These are phyloP conservation scores for Phlogophora meticulosa DNA, from an alignment of 2,888 invertebrate genomes.

Conservation along the genomic window DNA sequence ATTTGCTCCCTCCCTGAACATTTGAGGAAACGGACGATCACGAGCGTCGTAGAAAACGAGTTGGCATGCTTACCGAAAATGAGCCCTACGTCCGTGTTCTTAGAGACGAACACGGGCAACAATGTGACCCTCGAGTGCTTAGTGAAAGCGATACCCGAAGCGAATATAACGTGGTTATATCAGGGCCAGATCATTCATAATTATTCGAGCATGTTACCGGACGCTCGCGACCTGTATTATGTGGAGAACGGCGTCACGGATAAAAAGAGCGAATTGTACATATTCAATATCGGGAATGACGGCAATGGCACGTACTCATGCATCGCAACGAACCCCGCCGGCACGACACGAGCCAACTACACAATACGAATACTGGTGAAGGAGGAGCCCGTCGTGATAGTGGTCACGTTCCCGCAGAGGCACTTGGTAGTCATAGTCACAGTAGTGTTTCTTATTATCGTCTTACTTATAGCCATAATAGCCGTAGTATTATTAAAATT, in stretches of 20 bases:
- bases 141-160: slow-evolving; percentile 95
- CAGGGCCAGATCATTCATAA: slow-evolving; percentile 95
- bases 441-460: slow-evolving; percentile 92
- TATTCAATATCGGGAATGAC: slow-evolving; percentile 94
- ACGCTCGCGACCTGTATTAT: slow-evolving; percentile 93
- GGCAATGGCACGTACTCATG: slow-evolving; percentile 97
- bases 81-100: slow-evolving; percentile 93
- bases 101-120: slow-evolving; percentile 95
- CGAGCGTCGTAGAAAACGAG: slow-evolving; percentile 92
- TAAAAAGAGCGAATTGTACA: slow-evolving; percentile 95
- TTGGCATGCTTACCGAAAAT: slow-evolving; percentile 96
- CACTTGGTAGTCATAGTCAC: slow-evolving; percentile 93
- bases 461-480: slow-evolving; percentile 92
- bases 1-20: slow-evolving; percentile 94
- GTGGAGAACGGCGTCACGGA: slow-evolving; percentile 94
- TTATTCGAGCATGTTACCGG: slow-evolving; percentile 93
- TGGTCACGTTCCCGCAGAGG: slow-evolving; percentile 93
- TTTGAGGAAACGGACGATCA: slow-evolving; percentile 93
- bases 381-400: slow-evolving; percentile 93
- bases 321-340: slow-evolving; percentile 96
- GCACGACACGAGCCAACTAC: slow-evolving; percentile 94
- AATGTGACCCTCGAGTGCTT: slow-evolving; percentile 96
- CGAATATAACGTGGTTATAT: slow-evolving; percentile 96
- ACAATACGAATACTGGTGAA: slow-evolving; percentile 94
- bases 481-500: slow-evolving; percentile 92